phyloP scores from a whole-genome alignment of 2,888 invertebrate species.

The Escarpia spicata region DNA sequence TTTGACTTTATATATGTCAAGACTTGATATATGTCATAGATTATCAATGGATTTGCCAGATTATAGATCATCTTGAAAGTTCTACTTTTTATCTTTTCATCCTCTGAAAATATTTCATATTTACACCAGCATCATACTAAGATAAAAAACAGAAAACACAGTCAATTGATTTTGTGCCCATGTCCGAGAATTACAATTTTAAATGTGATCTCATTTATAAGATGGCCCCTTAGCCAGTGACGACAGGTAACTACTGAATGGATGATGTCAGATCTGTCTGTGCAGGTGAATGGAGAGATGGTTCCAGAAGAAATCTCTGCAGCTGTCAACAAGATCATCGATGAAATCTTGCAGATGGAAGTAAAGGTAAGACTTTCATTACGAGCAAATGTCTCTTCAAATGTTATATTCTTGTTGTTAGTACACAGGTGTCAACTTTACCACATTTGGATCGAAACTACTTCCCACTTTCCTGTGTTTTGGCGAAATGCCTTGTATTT shows the following conservation, averaged over 20 bases:
- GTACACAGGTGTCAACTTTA: background rate
- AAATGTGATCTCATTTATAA: too few species aligned
- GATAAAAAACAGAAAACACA: too few species aligned
- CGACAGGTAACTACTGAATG: background rate
- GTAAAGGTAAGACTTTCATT: background rate
- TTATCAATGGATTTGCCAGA: too few species aligned
- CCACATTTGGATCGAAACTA: too few species aligned
- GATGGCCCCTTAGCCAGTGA: too few species aligned
- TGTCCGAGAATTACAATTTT: too few species aligned
- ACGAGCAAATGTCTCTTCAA: background rate
- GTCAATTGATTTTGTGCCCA: too few species aligned
- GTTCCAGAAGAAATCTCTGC: conserved; percentile 9
- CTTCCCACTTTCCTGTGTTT: too few species aligned
- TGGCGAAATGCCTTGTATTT: too few species aligned
- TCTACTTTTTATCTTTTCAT: too few species aligned
- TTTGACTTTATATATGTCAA: background rate
- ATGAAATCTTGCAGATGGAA: background rate
- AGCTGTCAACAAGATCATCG: background rate
- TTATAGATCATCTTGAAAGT: too few species aligned
- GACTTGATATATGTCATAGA: background rate
- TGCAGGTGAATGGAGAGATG: conserved; percentile 4
- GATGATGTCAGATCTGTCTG: background rate
- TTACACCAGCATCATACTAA: too few species aligned
- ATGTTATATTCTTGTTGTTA: background rate
- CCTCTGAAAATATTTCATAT: background rate